Percentiles rank a stretch among this genome's conserved stretches.
Evolutionary conservation across 2,113 vertebrate genomes (phyloP).

Genomic region (Campylomormyrus numenius): DNA sequence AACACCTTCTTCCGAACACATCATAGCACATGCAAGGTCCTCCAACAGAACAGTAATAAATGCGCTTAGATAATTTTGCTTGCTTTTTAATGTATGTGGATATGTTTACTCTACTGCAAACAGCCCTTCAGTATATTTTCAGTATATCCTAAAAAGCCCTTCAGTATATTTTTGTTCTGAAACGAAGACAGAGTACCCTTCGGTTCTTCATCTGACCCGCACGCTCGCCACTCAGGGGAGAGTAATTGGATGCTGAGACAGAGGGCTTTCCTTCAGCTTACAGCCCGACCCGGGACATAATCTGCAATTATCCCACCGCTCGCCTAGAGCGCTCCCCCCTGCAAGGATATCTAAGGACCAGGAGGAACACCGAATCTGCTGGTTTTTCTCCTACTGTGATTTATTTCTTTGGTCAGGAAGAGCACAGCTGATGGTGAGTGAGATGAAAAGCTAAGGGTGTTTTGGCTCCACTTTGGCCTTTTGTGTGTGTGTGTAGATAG

Average conservation of each 20-base stretch:
- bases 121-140: background rate
- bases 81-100: background rate
- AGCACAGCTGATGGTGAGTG: background rate
- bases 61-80: background rate
- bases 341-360: background rate
- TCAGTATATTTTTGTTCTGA: background rate
- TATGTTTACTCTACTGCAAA: background rate
- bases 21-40: background rate
- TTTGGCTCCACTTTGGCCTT: background rate
- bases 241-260: constrained; percentile 12
- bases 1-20: background rate
- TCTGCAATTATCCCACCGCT: background rate
- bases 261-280: background rate
- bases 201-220: background rate
- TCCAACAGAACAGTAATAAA: background rate
- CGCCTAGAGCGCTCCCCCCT: background rate
- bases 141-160: background rate
- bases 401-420: constrained; percentile 10
- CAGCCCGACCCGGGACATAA: background rate
- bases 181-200: background rate
- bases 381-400: background rate
- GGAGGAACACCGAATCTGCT: background rate
- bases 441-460: background rate
- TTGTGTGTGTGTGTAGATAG: constrained; percentile 1
- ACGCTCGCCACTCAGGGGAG: background rate